Evolutionary conservation across 2,113 vertebrate genomes (phyloP).

Genomic region (Chloebia gouldiae): DNA sequence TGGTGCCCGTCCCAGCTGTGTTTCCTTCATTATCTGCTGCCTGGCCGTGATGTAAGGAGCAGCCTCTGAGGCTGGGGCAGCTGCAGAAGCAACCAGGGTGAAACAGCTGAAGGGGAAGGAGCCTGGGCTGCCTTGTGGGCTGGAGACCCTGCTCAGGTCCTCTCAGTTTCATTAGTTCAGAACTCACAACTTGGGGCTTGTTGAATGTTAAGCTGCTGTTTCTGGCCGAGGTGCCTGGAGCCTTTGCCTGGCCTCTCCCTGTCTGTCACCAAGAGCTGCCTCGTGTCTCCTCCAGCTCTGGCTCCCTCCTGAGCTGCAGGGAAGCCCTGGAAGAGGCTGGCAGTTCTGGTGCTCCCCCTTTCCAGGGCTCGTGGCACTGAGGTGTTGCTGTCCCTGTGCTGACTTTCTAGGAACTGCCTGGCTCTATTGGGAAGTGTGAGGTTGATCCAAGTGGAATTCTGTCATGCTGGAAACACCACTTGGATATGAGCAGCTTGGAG

Average conservation of each 20-base stretch:
- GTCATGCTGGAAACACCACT: neutral
- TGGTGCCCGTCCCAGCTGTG: neutral
- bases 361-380: neutral
- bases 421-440: fast-evolving
- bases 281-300: fast-evolving
- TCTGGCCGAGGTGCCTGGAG: neutral
- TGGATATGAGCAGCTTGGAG: neutral
- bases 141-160: neutral
- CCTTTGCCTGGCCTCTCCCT: neutral
- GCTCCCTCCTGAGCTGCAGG: neutral
- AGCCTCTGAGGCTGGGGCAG: neutral
- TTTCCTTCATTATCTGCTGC: neutral
- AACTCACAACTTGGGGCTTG: neutral
- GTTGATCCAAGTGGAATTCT: neutral
- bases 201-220: neutral
- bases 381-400: neutral
- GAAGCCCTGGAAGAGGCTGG: neutral
- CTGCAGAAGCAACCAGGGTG: neutral
- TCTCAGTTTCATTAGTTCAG: slow-evolving; percentile 42
- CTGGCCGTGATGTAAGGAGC: neutral
- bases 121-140: neutral
- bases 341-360: neutral
- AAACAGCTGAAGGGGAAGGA: slow-evolving; percentile 47
- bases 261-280: neutral
- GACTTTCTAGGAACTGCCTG: neutral